Conservation (phyloP, 2,888 invertebrate species). For the Drosophila peninsularis region DNA sequence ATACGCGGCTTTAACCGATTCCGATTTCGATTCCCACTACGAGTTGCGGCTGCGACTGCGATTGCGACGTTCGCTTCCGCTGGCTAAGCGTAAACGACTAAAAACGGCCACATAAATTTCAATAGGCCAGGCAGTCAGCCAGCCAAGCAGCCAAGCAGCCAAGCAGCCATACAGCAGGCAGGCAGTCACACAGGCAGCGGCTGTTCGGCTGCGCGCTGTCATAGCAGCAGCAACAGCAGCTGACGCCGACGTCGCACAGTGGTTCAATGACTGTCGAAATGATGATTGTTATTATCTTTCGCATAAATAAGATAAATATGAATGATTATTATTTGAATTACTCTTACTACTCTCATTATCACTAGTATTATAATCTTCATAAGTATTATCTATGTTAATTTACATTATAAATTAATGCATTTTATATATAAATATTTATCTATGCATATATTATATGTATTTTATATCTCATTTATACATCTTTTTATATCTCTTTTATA, state of each 20-base stretch:
- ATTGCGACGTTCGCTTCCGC: conserved; percentile 77
- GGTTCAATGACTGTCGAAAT: conserved; percentile 1
- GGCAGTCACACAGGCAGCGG: conserved; percentile 26
- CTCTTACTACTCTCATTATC: background rate
- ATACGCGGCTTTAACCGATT: conserved; percentile 34
- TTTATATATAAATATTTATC: too few relatives aligned
- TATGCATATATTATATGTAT: too few relatives aligned
- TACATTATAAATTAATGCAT: too few relatives aligned
- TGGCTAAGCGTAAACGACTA: conserved; percentile 80
- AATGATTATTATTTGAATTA: background rate
- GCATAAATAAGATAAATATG: background rate
- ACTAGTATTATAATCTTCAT: background rate
- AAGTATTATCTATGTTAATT: too few relatives aligned
- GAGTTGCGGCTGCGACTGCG: conserved; percentile 37
- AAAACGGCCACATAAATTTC: conserved; percentile 82
- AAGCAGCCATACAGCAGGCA: conserved; percentile 22
- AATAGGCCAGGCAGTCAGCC: conserved; percentile 68
- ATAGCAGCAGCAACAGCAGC: conserved; percentile 43
- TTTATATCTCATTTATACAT: too few relatives aligned
- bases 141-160: conserved; percentile 31
- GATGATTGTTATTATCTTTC: background rate
- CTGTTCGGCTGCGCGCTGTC: conserved; percentile 33
- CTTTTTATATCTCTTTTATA: too few relatives aligned
- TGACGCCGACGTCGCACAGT: conserved; percentile 58
- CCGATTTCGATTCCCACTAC: conserved; percentile 32